Conservation (phyloP, 1,140 invertebrate species). For the Popillia japonica region DNA sequence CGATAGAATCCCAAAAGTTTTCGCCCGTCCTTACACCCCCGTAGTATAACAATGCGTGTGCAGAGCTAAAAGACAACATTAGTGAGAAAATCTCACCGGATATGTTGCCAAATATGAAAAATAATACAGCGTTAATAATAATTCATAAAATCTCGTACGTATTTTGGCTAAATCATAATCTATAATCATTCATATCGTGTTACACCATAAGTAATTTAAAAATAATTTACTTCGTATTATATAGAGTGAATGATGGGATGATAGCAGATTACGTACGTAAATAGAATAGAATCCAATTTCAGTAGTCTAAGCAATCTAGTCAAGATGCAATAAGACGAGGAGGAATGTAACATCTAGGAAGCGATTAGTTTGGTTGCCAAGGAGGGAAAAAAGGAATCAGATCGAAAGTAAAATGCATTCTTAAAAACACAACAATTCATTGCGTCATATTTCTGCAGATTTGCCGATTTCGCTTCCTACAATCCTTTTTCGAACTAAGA, state of each 20-base stretch:
- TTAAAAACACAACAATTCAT: constrained; percentile 20
- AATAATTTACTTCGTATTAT: neutral
- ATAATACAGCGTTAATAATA: too few relatives aligned
- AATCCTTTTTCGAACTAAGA: neutral
- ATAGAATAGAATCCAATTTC: neutral
- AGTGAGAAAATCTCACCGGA: too few relatives aligned
- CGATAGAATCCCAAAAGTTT: too few relatives aligned
- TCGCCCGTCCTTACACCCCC: too few relatives aligned
- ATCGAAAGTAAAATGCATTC: constrained; percentile 33
- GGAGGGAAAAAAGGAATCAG: neutral
- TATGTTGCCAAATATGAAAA: too few relatives aligned
- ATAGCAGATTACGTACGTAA: too few relatives aligned
- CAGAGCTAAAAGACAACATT: too few relatives aligned
- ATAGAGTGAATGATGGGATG: neutral
- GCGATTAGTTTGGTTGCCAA: neutral
- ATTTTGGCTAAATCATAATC: too few relatives aligned
- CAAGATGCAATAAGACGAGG: neutral
- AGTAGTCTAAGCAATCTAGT: neutral
- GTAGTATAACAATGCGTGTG: too few relatives aligned
- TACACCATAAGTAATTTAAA: neutral
- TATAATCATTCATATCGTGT: too few relatives aligned
- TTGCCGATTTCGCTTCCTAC: neutral
- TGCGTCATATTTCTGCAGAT: constrained; percentile 7
- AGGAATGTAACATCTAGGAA: neutral
- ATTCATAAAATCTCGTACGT: too few relatives aligned